Evolutionary conservation across 2,888 invertebrate species (phyloP), one percentile per base, ranked within the genome.

Genomic region (Hemicrepidius hirtus): DNA sequence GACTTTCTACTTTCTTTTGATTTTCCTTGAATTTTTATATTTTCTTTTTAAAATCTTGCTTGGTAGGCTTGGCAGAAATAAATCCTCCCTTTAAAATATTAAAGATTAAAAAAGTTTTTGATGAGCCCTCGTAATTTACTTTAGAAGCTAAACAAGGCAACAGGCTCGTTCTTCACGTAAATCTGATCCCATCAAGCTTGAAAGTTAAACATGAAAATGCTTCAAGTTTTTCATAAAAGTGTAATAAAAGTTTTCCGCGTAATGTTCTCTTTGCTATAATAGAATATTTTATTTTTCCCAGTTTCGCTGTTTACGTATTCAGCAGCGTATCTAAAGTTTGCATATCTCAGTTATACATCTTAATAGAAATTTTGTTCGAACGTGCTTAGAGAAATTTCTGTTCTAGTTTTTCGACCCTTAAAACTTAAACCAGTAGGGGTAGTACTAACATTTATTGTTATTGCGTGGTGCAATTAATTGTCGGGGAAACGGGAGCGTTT

Each of bases 321-420:
- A 71, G 49, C 37, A 60, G 32, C 32, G 59, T 46, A 49, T 50
- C 50, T 66, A 59, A 60, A 66, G 65, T 66, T 60, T 49, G 60
- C 65, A 53, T 71, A 71, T 71, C 71, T 71, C 59, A 53, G 65
- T 66, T 71, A 66, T 65, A 71, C 60, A 66, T 71, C 71, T 71
- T 71, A 71, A 71, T 71, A 71, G 71, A 71, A 66, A 71, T 66
- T 71, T 71, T 60, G 37, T 66, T 71, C 49, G 53, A 50, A 66
- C 53, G 53, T 53, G 53, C 53, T 53, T 53, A 53, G 53, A 53
- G 28, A 20, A n/a, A 3, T 20, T 53, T 53, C 53, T 53, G 5
- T 12, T 53, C 18, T 53, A 53, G 53, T 53, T 53, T 28, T 53
- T 12, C 7, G 41, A n/a, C n/a, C 5, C 21, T 24, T 24, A 28